A percentile compares a stretch with the other conserved stretches of the same genome.
Conservation (phyloP, 2,888 invertebrate genomes). For the Anthophora plumipes region DNA sequence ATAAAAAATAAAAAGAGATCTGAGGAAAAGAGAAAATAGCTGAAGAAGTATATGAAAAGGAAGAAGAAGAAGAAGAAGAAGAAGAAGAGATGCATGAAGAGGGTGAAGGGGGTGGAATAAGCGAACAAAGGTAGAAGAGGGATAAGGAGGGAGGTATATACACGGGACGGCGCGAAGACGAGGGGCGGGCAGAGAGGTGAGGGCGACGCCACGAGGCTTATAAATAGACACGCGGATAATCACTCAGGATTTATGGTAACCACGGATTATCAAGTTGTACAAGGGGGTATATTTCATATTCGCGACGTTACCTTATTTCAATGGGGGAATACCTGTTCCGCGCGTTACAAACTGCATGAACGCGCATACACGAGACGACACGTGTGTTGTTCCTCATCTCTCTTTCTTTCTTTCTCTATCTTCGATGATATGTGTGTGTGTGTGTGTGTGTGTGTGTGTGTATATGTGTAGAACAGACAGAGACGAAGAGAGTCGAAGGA, state of each 20-base stretch:
- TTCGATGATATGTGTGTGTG: background rate
- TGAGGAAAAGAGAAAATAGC: conserved; percentile 34
- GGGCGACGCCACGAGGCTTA: conserved; percentile 78
- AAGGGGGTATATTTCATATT: conserved; percentile 84
- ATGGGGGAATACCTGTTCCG: conserved; percentile 82
- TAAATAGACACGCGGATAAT: conserved; percentile 84
- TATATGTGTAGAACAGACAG: conserved; percentile 54
- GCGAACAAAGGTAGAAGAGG: conserved; percentile 29
- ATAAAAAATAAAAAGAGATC: too few species aligned
- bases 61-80: too few species aligned
- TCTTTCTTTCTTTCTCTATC: background rate
- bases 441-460: background rate
- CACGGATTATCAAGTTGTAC: conserved; percentile 85
- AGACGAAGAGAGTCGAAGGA: conserved; percentile 46
- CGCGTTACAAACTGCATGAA: conserved; percentile 76
- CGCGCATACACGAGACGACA: conserved; percentile 70
- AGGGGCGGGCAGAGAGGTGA: conserved; percentile 63
- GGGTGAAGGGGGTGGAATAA: conserved; percentile 24
- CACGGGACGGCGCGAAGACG: conserved; percentile 45
- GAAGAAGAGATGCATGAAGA: background rate
- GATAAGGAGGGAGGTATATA: conserved; percentile 26
- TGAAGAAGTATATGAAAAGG: conserved; percentile 42
- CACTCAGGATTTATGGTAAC: conserved; percentile 85
- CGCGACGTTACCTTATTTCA: conserved; percentile 83
- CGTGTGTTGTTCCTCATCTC: conserved; percentile 63